Evolutionary conservation across 2,797 vertebrate genomes (phyloP).

Genomic region (Cebuella pygmaea): DNA sequence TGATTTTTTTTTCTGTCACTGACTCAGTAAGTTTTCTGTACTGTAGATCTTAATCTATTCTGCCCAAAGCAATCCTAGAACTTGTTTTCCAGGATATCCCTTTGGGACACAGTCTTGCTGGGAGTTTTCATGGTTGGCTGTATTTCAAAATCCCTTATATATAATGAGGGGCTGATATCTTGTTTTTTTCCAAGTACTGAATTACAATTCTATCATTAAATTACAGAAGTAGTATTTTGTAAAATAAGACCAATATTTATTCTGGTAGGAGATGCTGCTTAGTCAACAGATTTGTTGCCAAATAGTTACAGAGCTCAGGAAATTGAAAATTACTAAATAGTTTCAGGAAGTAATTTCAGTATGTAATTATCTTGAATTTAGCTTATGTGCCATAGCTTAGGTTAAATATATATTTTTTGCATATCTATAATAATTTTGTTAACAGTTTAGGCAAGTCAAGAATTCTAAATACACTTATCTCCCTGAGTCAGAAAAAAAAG

Average conservation of each 20-base stretch:
- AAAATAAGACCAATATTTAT: not conserved
- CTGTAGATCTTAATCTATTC: not conserved
- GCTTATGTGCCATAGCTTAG: not conserved
- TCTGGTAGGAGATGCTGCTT: not conserved
- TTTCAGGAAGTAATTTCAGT: slow-evolving; percentile 41
- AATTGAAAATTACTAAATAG: not conserved
- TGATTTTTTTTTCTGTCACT: not conserved
- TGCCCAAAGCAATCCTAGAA: not conserved
- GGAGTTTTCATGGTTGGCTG: not conserved
- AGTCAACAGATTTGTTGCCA: not conserved
- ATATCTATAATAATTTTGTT: slow-evolving; percentile 35
- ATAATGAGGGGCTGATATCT: not conserved
- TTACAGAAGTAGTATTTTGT: not conserved
- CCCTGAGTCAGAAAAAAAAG: slow-evolving; percentile 2
- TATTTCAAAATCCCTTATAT: not conserved
- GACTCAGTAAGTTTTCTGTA: not conserved
- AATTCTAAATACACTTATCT: not conserved
- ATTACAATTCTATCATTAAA: not conserved
- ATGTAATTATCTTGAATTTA: not conserved
- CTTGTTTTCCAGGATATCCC: not conserved
- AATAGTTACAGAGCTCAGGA: slow-evolving; percentile 4
- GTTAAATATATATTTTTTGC: not conserved
- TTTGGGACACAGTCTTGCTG: not conserved
- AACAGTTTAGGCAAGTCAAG: slow-evolving; percentile 12
- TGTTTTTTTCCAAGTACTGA: not conserved